phyloP scores from a whole-genome alignment of 2,113 vertebrate species.

The Plestiodon gilberti region DNA sequence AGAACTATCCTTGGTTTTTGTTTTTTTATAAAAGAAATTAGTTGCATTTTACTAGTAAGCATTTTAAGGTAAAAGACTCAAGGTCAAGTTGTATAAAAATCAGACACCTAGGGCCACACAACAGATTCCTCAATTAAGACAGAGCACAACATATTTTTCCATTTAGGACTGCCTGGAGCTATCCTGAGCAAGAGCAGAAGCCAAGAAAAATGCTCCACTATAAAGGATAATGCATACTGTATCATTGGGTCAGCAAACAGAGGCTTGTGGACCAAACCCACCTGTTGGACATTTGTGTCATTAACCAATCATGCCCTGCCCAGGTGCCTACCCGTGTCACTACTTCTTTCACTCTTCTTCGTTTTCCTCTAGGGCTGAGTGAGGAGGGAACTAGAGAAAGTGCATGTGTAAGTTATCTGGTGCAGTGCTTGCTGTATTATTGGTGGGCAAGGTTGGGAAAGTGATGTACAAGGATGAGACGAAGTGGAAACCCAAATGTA shows the following conservation, averaged over 20 bases:
- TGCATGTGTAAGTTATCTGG: not conserved
- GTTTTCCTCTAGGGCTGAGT: not conserved
- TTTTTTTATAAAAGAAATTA: too few relatives aligned
- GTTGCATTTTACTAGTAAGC: too few relatives aligned
- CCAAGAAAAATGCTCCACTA: not conserved
- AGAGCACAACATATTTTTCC: not conserved
- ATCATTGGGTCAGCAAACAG: not conserved
- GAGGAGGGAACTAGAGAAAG: not conserved
- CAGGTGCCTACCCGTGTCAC: not conserved
- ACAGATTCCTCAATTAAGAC: not conserved
- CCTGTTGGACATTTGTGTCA: not conserved
- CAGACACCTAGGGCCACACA: not conserved
- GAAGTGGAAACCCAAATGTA: not conserved
- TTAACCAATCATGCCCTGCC: not conserved
- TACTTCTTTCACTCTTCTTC: not conserved
- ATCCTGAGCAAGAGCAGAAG: not conserved
- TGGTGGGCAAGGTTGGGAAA: not conserved
- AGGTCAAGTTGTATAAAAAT: too few relatives aligned
- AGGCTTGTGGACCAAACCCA: too few relatives aligned
- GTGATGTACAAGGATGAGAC: not conserved
- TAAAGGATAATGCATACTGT: not conserved
- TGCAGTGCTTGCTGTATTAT: not conserved
- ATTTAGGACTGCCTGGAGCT: not conserved
- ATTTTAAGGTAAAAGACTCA: too few relatives aligned
- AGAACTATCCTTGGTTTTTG: too few relatives aligned